Evolutionary conservation across 2,797 vertebrate genomes (phyloP).

Genomic region (Sphenodon punctatus): DNA sequence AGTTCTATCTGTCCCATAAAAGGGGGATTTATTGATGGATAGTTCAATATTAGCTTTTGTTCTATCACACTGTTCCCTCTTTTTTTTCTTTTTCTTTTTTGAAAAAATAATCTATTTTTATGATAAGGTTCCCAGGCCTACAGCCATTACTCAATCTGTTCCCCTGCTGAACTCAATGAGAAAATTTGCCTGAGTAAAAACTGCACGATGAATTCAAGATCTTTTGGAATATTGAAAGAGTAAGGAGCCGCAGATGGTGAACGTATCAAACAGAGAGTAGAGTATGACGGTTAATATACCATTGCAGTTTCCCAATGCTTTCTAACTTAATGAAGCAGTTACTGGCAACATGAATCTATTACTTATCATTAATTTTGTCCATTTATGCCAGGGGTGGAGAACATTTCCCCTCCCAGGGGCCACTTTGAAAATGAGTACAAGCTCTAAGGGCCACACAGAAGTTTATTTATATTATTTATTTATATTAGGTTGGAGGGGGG

Average conservation of each 20-base stretch:
- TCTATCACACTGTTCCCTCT: conserved; percentile 9
- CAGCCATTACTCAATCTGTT: background rate
- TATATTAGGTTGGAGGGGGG: no score
- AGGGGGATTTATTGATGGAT: conserved; percentile 34
- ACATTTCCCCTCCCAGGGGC: no score
- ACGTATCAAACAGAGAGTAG: no score
- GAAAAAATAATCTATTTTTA: background rate
- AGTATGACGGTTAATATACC: no score
- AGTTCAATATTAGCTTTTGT: conserved; percentile 35
- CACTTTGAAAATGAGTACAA: no score
- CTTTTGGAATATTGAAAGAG: no score
- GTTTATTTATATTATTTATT: no score
- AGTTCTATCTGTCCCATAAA: conserved; percentile 45
- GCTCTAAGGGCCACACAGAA: no score
- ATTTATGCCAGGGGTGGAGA: no score
- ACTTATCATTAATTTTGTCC: conserved; percentile 4
- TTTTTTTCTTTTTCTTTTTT: background rate
- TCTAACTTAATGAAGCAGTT: background rate
- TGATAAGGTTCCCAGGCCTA: background rate
- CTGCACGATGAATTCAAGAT: background rate
- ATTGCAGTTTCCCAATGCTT: background rate
- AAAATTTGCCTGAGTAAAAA: background rate
- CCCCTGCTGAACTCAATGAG: background rate
- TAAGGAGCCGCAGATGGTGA: no score
- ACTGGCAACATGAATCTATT: background rate